Evolutionary conservation across 2,888 invertebrate genomes (phyloP), one percentile per base, ranked within the genome.

Genomic region (Philereme vetulata): DNA sequence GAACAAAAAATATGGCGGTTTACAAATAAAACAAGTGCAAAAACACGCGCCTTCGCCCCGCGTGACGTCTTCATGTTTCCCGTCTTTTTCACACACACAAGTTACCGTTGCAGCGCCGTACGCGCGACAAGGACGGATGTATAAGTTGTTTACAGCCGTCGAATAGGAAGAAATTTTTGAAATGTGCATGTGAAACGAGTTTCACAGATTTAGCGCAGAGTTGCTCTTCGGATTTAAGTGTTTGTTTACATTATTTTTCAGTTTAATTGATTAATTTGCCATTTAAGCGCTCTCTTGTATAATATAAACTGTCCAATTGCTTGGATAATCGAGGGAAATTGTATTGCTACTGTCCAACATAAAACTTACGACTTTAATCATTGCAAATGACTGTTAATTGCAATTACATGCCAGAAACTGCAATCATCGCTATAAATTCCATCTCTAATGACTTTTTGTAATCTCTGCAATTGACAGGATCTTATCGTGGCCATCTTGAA

Each of bases 31-130:
- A 88, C 88, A 90, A 91, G 90, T 88, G 90, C 85, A 90, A 86
- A 85, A 88, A 90, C 89, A 88, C 88, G 88, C 90, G 88, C 88
- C 85, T 87, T 81, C 84, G 85, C 86, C 78, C 86, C 81, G 85
- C 83, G 88, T 92, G 90, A 92, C 91, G 91, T 91, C 92, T 92
- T 91, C 86, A 91, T 91, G 88, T 88, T 79, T 71, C 74, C 84
- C 73, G 76, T 92, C 91, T 76, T 79, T 75, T 73, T 91, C 86
- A 58, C 84, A 69, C 88, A 74, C 77, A 73, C 75, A 71, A 77
- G 74, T 72, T 72, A 71, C 66, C 72, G 64, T 67, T 66, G 54
- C 50, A 55, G 51, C 58, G 62, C 63, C 38, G 55, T 66, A 64
- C 58, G 90, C 63, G 76, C 62, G 81, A 90, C 71, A 76, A 72